phyloP scores from a whole-genome alignment of 2,113 vertebrate genomes.

The Noctilio leporinus region DNA sequence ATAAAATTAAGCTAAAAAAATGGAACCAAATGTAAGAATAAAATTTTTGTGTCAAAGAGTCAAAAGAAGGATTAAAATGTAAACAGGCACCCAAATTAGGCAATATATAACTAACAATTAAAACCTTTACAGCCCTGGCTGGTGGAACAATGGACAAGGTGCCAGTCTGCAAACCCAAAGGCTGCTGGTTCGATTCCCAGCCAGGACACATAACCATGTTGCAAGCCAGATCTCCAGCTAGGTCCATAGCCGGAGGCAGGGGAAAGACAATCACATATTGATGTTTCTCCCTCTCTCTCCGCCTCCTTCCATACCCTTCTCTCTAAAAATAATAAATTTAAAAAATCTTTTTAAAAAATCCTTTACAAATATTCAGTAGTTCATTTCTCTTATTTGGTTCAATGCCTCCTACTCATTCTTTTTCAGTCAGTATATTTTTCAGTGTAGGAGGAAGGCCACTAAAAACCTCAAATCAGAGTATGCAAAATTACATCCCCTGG shows the following conservation, averaged over 20 bases:
- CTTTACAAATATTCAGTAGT: background rate
- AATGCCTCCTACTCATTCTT: background rate
- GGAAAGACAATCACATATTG: no score
- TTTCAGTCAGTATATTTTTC: background rate
- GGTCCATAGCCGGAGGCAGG: no score
- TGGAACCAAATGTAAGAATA: background rate
- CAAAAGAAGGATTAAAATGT: background rate
- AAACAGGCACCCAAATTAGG: background rate
- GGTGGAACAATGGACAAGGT: no score
- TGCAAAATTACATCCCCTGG: background rate
- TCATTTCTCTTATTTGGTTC: background rate
- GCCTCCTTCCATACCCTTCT: no score
- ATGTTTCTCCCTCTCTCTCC: no score
- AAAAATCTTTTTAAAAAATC: no score
- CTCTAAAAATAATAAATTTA: no score
- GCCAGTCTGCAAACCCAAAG: no score
- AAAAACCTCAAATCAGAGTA: background rate
- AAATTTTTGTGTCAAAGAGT: background rate
- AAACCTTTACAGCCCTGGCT: background rate
- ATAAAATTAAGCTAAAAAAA: background rate
- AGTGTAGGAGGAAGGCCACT: background rate
- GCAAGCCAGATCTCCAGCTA: no score
- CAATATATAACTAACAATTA: background rate
- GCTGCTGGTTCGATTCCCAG: no score
- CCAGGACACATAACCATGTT: no score